These are phyloP conservation scores for Dromaius novaehollandiae DNA, from an alignment of 2,113 vertebrate genomes.

Conservation along the genomic window DNA sequence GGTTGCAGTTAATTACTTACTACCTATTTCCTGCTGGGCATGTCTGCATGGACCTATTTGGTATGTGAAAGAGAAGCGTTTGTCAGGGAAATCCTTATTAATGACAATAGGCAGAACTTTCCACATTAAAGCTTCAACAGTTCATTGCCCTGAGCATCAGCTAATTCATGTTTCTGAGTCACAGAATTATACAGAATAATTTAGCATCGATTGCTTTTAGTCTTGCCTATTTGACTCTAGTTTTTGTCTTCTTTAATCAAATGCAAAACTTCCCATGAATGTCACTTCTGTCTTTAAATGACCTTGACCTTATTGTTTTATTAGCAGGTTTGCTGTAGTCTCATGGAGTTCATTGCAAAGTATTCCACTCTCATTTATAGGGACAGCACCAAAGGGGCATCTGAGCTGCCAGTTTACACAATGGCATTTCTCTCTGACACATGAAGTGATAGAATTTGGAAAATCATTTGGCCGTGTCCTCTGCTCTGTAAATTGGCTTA, in stretches of 20 bases:
- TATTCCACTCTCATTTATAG: neutral
- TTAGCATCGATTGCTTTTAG: slow-evolving; percentile 32
- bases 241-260: slow-evolving; percentile 59
- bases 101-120: slow-evolving; percentile 37
- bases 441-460: neutral
- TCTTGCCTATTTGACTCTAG: neutral
- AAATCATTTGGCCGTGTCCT: neutral
- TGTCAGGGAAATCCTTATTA: slow-evolving; percentile 32
- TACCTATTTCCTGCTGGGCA: neutral
- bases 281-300: neutral
- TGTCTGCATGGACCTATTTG: neutral
- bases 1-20: slow-evolving; percentile 35
- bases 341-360: neutral
- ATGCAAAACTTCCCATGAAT: slow-evolving; percentile 8
- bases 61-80: slow-evolving; percentile 17
- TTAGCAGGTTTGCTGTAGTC: neutral
- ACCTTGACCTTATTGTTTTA: neutral
- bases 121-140: slow-evolving; percentile 43
- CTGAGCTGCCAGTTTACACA: neutral
- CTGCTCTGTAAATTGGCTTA: neutral
- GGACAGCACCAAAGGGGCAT: neutral
- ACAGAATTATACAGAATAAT: slow-evolving; percentile 40
- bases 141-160: slow-evolving; percentile 2
- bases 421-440: neutral
- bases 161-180: slow-evolving; percentile 52